phyloP scores from a whole-genome alignment of 2,797 vertebrate species.

The Semotilus atromaculatus region DNA sequence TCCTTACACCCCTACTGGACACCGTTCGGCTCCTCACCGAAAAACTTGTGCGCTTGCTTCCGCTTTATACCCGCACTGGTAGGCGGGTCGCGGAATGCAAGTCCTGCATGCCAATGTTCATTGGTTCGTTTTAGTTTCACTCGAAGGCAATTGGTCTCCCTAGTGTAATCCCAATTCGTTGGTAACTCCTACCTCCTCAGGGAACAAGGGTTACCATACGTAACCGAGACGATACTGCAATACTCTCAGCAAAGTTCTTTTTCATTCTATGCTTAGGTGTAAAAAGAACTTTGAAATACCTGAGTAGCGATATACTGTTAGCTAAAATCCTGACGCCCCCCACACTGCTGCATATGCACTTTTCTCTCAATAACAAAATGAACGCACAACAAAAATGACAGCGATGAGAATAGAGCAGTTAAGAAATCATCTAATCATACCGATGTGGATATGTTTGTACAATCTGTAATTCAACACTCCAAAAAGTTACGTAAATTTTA shows the following conservation, averaged over 20 bases:
- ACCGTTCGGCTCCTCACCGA: too few relatives aligned
- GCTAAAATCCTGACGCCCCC: background rate
- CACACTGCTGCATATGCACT: background rate
- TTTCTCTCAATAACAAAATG: background rate
- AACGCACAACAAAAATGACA: background rate
- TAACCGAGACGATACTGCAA: too few relatives aligned
- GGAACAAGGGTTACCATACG: too few relatives aligned
- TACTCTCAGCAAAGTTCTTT: background rate
- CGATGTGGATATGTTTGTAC: background rate
- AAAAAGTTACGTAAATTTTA: background rate
- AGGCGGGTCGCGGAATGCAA: too few relatives aligned
- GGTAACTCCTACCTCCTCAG: too few relatives aligned
- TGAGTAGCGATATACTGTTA: background rate
- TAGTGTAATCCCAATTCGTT: too few relatives aligned
- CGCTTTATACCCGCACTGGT: too few relatives aligned
- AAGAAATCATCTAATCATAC: background rate
- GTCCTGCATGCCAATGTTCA: too few relatives aligned
- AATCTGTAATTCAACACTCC: background rate
- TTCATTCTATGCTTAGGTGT: background rate
- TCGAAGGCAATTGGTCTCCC: too few relatives aligned
- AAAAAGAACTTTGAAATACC: background rate
- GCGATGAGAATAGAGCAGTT: background rate
- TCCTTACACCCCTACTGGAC: too few relatives aligned
- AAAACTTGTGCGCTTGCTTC: too few relatives aligned
- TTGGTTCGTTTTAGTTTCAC: too few relatives aligned